A percentile compares a stretch with the other conserved stretches of the same genome.
Conservation (phyloP, 1,140 invertebrate genomes). For the Nixonia krombeini region DNA sequence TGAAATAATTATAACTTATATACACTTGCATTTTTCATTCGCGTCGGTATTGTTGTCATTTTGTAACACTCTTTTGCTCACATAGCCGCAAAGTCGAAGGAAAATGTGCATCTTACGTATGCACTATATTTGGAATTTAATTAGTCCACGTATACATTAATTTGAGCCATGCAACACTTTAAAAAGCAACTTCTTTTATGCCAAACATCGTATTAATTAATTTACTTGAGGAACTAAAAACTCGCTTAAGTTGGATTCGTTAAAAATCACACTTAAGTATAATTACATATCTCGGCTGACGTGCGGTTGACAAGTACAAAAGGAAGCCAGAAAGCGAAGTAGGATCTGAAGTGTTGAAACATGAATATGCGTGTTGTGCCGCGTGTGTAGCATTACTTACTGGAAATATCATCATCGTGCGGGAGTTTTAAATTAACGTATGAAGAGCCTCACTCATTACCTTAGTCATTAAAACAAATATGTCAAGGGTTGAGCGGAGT, state of each 20-base stretch:
- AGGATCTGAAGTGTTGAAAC: neutral
- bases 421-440: neutral
- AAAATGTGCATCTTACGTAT: too few species aligned
- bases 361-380: neutral
- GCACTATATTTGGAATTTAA: too few species aligned
- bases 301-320: neutral
- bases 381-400: neutral
- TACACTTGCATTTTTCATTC: neutral
- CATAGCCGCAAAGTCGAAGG: too few species aligned
- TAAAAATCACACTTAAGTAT: neutral
- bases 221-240: too few species aligned
- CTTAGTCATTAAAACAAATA: conserved; percentile 15
- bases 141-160: too few species aligned
- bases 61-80: too few species aligned
- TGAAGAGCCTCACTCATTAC: conserved; percentile 5
- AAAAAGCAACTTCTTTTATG: too few species aligned
- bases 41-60: neutral
- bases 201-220: too few species aligned
- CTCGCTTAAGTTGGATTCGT: too few species aligned
- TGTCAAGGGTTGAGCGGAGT: conserved; percentile 7
- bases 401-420: neutral
- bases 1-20: neutral
- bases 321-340: neutral
- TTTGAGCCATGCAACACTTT: too few species aligned
- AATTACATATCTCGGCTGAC: neutral